phyloP scores from a whole-genome alignment of 1,140 invertebrate genomes.

The Asbolus verrucosus region DNA sequence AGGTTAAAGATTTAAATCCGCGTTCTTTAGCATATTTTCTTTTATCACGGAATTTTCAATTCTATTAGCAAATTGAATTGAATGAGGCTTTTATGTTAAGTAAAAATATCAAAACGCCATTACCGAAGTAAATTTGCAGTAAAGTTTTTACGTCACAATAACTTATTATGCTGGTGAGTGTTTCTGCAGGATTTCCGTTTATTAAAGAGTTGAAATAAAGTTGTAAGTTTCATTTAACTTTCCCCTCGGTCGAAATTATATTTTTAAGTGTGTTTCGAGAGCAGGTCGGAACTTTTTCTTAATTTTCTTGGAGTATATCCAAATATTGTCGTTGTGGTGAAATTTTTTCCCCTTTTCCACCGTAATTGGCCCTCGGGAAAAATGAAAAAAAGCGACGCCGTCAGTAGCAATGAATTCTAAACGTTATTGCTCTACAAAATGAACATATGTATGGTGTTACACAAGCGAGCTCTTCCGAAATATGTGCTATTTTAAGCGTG shows the following conservation, averaged over 20 bases:
- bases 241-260: not conserved
- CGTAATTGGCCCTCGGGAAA: too few species aligned
- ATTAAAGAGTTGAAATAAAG: conserved; percentile 8
- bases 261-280: too few species aligned
- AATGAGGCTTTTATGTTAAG: conserved; percentile 1
- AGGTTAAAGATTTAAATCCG: not conserved
- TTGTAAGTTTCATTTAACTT: conserved; percentile 23
- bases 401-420: too few species aligned
- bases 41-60: conserved; percentile 13
- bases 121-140: not conserved
- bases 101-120: conserved; percentile 14
- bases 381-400: too few species aligned
- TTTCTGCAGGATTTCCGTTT: conserved; percentile 5
- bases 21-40: conserved; percentile 17
- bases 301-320: not conserved
- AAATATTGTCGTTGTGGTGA: too few species aligned
- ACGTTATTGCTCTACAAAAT: too few species aligned
- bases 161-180: not conserved
- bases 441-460: too few species aligned
- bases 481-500: too few species aligned
- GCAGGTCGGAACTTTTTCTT: not conserved
- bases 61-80: conserved; percentile 30
- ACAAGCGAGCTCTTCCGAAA: too few species aligned
- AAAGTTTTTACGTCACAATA: conserved; percentile 19
- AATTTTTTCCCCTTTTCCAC: too few species aligned